Evolutionary conservation across 2,888 invertebrate genomes (phyloP), one percentile per base, ranked within the genome.

Genomic region (Drosophila nigricruria): DNA sequence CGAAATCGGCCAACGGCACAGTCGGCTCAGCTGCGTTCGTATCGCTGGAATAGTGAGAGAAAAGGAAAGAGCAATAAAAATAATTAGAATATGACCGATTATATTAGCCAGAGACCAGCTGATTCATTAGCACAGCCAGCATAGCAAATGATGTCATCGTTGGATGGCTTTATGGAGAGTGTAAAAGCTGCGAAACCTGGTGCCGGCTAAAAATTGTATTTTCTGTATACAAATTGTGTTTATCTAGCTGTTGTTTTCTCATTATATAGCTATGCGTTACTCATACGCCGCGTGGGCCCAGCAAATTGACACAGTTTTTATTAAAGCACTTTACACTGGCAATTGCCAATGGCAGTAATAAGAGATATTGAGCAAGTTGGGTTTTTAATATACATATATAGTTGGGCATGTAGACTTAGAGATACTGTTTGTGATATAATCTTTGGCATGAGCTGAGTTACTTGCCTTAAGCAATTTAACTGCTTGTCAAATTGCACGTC

Each of bases 291-390:
- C 52, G 81, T 71, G 73, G 79, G 79, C 54, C 52, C 20, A 36
- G 9, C 36, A 53, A 87, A 73, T 87, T 89, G 88, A 87, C 84
- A 84, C 61, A 76, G 57, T 79, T 84, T 84, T 87, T 45, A 45
- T 69, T 34, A 25, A 40, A 45, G 36, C 36, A 32, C 67, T 66
- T 27, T 56, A 14, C 45, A 61, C 54, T 42, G 49, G 56, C 53
- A 57, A 40, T 40, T 45, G 54, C 25, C 50, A 60, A 66, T 50
- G 57, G 27, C 58, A 9, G 10, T n/a, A n/a, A 9, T 3, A 8
- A 32, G 25, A 56, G 36, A 43, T 60, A 75, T 61, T 65, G 69
- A 58, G 49, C 32, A 20, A 27, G 38, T 57, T 65, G 18, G 2
- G 8, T 2, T 30, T 6, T 20, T 20, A 32, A 9, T 42, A 25